A percentile compares a stretch with the other conserved stretches of the same genome.
These are phyloP conservation scores for Mesembrinibis cayennensis DNA, from an alignment of 2,113 vertebrate species.

Conservation along the genomic window DNA sequence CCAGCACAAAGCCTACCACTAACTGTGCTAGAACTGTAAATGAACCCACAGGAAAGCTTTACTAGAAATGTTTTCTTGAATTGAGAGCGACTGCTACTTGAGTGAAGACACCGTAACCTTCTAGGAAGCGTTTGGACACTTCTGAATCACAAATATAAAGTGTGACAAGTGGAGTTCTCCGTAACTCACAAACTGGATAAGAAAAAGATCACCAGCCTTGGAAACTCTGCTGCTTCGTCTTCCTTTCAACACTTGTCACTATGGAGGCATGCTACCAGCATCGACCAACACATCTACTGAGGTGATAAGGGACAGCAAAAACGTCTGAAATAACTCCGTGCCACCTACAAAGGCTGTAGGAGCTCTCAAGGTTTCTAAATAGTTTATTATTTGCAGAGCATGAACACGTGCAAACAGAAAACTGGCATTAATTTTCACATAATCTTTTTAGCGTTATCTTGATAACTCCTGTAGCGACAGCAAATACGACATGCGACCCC, in stretches of 20 bases:
- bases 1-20: not conserved
- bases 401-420: not conserved
- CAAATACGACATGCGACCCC: not conserved
- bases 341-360: not conserved
- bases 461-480: not conserved
- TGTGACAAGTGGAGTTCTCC: not conserved
- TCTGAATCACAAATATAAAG: not conserved
- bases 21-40: not conserved
- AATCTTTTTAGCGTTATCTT: not conserved
- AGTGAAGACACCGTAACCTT: not conserved
- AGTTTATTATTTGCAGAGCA: not conserved
- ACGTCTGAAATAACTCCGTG: not conserved
- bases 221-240: not conserved
- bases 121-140: rapidly evolving
- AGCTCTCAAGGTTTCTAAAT: not conserved
- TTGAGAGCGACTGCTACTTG: not conserved
- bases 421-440: not conserved
- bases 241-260: not conserved
- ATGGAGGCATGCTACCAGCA: not conserved
- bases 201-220: not conserved
- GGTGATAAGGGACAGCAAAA: not conserved
- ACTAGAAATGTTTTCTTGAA: not conserved
- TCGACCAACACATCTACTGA: not conserved
- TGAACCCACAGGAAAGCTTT: not conserved
- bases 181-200: not conserved